Percentiles rank a stretch among this genome's conserved stretches.
phyloP scores from a whole-genome alignment of 2,888 invertebrate species.

The Apodemia mormo region DNA sequence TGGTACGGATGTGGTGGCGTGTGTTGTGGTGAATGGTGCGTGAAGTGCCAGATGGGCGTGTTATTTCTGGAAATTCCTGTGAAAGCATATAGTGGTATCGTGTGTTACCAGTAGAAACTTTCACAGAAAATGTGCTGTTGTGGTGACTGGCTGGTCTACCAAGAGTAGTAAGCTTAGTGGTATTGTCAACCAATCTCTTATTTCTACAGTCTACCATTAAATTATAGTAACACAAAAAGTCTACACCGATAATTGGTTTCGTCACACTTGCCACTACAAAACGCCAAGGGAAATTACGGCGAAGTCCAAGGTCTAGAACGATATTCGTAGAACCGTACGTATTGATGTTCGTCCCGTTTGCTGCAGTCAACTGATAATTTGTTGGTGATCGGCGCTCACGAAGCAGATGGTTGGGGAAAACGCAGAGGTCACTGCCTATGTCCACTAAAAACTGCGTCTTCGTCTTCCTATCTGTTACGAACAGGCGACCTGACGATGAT shows the following conservation, averaged over 20 bases:
- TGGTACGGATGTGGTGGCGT: neutral
- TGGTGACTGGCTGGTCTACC: neutral
- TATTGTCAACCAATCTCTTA: conserved; percentile 31
- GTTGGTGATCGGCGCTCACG: too few species aligned
- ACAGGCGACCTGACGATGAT: too few species aligned
- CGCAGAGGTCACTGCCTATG: too few species aligned
- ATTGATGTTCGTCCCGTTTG: too few species aligned
- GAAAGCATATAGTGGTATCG: conserved; percentile 29
- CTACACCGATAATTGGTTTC: conserved; percentile 47
- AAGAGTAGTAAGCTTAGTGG: conserved; percentile 25
- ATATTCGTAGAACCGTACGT: too few species aligned
- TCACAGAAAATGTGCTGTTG: neutral
- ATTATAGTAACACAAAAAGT: conserved; percentile 44
- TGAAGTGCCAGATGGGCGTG: conserved; percentile 30
- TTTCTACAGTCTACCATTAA: conserved; percentile 44
- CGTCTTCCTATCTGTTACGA: too few species aligned
- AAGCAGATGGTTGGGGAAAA: too few species aligned
- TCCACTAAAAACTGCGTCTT: too few species aligned
- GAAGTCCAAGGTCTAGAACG: too few species aligned
- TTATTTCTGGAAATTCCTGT: conserved; percentile 30
- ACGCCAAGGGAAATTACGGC: conserved; percentile 23
- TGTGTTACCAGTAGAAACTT: neutral
- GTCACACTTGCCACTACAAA: conserved; percentile 48
- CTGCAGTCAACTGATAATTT: too few species aligned
- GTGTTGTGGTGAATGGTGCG: conserved; percentile 26